A percentile compares a stretch with the other conserved stretches of the same genome.
Evolutionary conservation across 2,797 vertebrate genomes (phyloP).

Genomic region (Apogon talboti): DNA sequence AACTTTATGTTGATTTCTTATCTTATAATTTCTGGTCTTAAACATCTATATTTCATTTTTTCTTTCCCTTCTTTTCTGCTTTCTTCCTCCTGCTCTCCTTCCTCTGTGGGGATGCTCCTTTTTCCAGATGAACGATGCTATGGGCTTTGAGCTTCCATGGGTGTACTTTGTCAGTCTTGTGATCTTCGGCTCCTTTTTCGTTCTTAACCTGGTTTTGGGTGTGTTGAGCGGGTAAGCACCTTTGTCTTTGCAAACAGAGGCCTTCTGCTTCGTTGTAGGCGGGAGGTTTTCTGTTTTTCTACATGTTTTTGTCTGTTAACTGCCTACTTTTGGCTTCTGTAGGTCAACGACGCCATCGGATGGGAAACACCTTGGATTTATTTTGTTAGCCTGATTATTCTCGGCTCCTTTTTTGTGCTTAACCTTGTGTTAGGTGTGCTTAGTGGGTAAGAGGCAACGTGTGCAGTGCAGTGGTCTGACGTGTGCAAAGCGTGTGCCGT

Average conservation of each 20-base stretch:
- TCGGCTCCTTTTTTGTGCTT: slow-evolving; percentile 99
- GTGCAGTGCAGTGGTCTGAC: slow-evolving; percentile 76
- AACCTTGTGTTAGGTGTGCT: slow-evolving; percentile 99
- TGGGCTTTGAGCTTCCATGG: slow-evolving; percentile 99
- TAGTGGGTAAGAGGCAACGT: slow-evolving; percentile 94
- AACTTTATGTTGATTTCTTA: slow-evolving; percentile 22
- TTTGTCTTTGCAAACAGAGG: slow-evolving; percentile 87
- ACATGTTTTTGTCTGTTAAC: slow-evolving; percentile 53
- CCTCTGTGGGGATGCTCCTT: slow-evolving; percentile 24
- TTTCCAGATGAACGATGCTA: slow-evolving; percentile 98
- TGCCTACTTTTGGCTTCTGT: slow-evolving; percentile 75
- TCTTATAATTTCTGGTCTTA: slow-evolving; percentile 40
- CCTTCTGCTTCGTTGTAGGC: slow-evolving; percentile 57
- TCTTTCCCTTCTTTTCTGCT: slow-evolving; percentile 31
- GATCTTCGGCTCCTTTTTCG: slow-evolving; percentile 99
- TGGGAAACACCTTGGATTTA: slow-evolving; percentile 96
- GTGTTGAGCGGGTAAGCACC: slow-evolving; percentile 99
- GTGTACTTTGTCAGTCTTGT: slow-evolving; percentile 99
- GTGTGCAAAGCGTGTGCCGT: slow-evolving; percentile 53
- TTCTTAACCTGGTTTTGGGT: slow-evolving; percentile 99
- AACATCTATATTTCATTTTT: slow-evolving; percentile 31
- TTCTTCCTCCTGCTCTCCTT: slow-evolving; percentile 33
- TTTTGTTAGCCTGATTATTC: slow-evolving; percentile 99
- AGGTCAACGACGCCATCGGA: slow-evolving; percentile 98
- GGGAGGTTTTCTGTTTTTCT: slow-evolving; percentile 45